A percentile compares a stretch with the other conserved stretches of the same genome.
Conservation (phyloP, 2,113 vertebrate species). For the Myotis yumanensis region DNA sequence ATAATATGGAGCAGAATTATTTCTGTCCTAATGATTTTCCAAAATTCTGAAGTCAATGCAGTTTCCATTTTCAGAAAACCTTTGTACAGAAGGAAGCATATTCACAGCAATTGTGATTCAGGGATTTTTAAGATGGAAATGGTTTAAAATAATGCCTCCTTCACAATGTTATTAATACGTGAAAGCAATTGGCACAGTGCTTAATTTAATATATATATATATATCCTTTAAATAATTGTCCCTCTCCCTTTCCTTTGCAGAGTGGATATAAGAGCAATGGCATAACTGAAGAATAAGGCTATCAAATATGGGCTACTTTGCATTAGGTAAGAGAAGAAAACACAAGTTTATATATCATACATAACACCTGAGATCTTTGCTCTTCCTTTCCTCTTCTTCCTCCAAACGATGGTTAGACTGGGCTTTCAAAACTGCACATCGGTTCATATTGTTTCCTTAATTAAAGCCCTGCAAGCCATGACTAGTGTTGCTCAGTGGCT, state of each 20-base stretch:
- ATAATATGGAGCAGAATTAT: not conserved
- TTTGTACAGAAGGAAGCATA: constrained; percentile 12
- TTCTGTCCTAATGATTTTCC: constrained; percentile 10
- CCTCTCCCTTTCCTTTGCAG: not conserved
- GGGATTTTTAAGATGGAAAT: constrained; percentile 15
- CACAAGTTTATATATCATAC: not conserved
- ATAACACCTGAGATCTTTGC: not conserved
- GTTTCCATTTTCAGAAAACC: not conserved
- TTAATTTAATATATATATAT: not conserved
- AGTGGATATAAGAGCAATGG: not conserved
- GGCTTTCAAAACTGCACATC: not conserved
- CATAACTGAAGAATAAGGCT: not conserved
- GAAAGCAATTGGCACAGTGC: not conserved
- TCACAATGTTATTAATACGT: not conserved
- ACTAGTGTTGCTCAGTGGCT: no score
- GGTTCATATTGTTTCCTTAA: not conserved
- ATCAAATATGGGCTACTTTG: not conserved
- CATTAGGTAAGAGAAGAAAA: not conserved
- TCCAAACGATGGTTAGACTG: not conserved
- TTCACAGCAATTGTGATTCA: not conserved
- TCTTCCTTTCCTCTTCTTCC: not conserved
- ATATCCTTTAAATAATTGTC: not conserved
- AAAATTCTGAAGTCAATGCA: constrained; percentile 21
- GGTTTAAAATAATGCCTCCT: not conserved
- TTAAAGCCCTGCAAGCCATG: not conserved